phyloP scores from a whole-genome alignment of 2,113 vertebrate genomes.

The Terrapene triunguis region DNA sequence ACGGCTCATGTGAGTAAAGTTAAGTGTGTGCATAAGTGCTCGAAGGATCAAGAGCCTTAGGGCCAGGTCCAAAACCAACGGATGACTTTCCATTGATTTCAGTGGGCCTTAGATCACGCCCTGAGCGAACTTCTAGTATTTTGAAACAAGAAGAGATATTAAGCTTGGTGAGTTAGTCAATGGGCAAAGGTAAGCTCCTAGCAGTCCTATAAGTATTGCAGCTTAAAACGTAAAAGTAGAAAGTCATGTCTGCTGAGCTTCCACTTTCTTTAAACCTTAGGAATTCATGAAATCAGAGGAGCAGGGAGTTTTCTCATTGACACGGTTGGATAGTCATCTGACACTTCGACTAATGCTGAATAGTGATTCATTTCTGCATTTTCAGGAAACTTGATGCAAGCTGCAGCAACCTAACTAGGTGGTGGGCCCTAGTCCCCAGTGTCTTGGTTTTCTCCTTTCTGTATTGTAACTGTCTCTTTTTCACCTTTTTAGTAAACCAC shows the following conservation, averaged over 20 bases:
- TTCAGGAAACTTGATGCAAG: neutral
- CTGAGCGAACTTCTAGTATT: conserved; percentile 2
- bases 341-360: neutral
- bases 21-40: neutral
- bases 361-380: conserved; percentile 7
- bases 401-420: neutral
- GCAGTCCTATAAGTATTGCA: neutral
- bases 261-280: neutral
- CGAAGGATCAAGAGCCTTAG: neutral
- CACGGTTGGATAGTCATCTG: neutral
- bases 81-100: conserved; percentile 33
- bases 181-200: neutral
- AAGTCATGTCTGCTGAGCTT: neutral
- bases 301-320: neutral
- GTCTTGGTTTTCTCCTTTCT: neutral
- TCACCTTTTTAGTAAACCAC: conserved; percentile 24
- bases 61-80: neutral
- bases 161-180: neutral
- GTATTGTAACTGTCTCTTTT: neutral
- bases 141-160: conserved; percentile 14
- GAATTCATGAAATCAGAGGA: neutral
- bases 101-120: conserved; percentile 1
- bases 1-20: neutral
- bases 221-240: conserved; percentile 4
- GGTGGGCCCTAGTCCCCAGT: neutral